These are phyloP conservation scores for crab-eating macaque (Macaca fascicularis) DNA, from an alignment of 2,113 vertebrate genomes.

Conservation along the genomic window T2T-MFA8v1.1 NC_088386.1:75576001-75576500, in stretches of 20 bases:
- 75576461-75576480: conserved; percentile 2
- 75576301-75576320: conserved; percentile 25
- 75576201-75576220: neutral
- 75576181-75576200: neutral
- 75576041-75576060: neutral
- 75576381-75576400: neutral
- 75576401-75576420: neutral
- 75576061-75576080: neutral
- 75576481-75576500: neutral
- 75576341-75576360: conserved; percentile 7
- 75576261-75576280: conserved; percentile 20
- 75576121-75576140: neutral
- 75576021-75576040: neutral
- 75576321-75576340: neutral
- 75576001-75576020: neutral
- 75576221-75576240: neutral
- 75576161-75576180: neutral
- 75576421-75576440: neutral
- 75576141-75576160: neutral
- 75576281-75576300: conserved; percentile 16
- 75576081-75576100: neutral
- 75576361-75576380: neutral
- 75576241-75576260: neutral
- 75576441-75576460: neutral
- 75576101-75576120: neutral